phyloP scores from a whole-genome alignment of 2,113 vertebrate genomes.

The Toxostoma redivivum region DNA sequence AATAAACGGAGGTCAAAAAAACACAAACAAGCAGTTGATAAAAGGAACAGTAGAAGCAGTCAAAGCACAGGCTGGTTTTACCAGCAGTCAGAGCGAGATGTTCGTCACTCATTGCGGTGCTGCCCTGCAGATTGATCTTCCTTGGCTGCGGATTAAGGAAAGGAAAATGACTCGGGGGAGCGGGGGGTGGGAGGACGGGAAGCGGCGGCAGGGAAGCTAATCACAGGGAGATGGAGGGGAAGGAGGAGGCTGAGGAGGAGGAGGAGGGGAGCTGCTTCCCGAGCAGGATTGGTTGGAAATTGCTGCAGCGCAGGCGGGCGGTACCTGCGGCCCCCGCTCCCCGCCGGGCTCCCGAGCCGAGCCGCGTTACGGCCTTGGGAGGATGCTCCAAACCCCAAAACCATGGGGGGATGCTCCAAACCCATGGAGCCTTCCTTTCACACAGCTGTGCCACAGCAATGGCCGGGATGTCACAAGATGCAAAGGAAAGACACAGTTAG shows the following conservation, averaged over 20 bases:
- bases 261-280: neutral
- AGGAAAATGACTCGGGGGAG: neutral
- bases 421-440: too few species aligned
- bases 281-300: neutral
- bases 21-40: rapidly evolving
- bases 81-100: rapidly evolving
- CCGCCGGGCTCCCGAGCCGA: too few species aligned
- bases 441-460: too few species aligned
- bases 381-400: too few species aligned
- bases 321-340: neutral
- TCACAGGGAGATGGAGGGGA: rapidly evolving
- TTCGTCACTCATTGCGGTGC: rapidly evolving
- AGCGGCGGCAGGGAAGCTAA: neutral
- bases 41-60: neutral
- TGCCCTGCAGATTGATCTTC: rapidly evolving
- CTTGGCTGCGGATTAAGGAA: rapidly evolving
- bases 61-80: neutral
- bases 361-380: too few species aligned
- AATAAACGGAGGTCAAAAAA: neutral
- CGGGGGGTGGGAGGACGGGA: neutral
- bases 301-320: neutral
- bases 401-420: too few species aligned
- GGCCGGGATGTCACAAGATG: too few species aligned
- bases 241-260: too few species aligned
- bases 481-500: rapidly evolving